Evolutionary conservation across 2,888 invertebrate species (phyloP), one percentile per base, ranked within the genome.

Genomic region (Pyrrhosoma nymphula): DNA sequence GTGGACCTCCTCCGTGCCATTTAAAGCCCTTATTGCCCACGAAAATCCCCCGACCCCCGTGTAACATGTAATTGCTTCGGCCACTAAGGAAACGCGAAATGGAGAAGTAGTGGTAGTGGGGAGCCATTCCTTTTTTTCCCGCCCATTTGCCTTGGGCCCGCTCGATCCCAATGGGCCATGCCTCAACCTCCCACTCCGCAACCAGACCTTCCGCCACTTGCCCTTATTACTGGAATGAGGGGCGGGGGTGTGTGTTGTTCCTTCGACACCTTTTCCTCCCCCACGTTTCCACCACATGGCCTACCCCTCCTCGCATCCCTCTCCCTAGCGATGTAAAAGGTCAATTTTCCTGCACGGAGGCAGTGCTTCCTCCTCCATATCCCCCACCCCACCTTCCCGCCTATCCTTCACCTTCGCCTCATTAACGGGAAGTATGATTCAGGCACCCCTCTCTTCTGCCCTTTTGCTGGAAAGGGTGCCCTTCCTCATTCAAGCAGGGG

Each of bases 381-480:
- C 60, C 10, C n/a, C 56, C 56, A n/a, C n/a, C 56, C 2, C 14
- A 56, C 30, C 63, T 39, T 20, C 23, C 91, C 91, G 23, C 16
- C 20, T 30, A 20, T 63, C 47, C 93, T n/a, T n/a, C 93, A 26
- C n/a, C 47, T 56, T 47, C 93, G 23, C n/a, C 47, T 69, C 93
- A 93, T 93, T 93, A 93, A 93, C 69, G 75, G 39, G 39, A 12
- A 69, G 91, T 60, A 63, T 26, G 93, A 26, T 47, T 75, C 47
- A 75, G 47, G 69, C 39, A 63, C n/a, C 39, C 75, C 69, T 91
- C 39, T 69, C 47, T 20, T 60, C 60, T 20, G 16, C 18, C 93
- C 93, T 69, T 93, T 93, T 93, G 35, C 55, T 55, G 56, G 56
- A 89, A 56, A 89, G 89, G 89, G 47, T 47, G 47, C 69, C 75